A percentile compares a stretch with the other conserved stretches of the same genome.
phyloP scores from a whole-genome alignment of 2,888 invertebrate genomes.

The Hanleya hanleyi region DNA sequence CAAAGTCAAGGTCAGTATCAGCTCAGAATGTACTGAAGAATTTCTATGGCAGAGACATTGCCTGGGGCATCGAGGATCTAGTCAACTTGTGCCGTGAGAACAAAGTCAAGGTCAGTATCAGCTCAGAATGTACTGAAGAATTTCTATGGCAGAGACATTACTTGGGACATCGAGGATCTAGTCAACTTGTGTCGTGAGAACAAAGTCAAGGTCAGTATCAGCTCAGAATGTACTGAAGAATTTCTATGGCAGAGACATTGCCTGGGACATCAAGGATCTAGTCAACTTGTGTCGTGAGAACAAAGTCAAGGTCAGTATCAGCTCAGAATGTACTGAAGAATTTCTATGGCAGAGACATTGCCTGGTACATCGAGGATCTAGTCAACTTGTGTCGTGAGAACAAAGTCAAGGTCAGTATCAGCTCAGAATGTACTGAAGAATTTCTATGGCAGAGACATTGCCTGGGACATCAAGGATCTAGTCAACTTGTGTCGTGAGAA shows the following conservation, averaged over 20 bases:
- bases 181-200: conserved; percentile 75
- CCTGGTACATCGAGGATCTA: conserved; percentile 84
- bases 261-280: conserved; percentile 84
- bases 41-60: conserved; percentile 69
- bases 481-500: conserved; percentile 75
- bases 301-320: conserved; percentile 38
- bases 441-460: conserved; percentile 69
- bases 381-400: conserved; percentile 75
- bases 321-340: conserved; percentile 53
- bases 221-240: conserved; percentile 53
- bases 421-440: conserved; percentile 53
- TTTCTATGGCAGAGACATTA: conserved; percentile 69
- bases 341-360: conserved; percentile 69
- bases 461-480: conserved; percentile 84
- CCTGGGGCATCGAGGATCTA: conserved; percentile 84
- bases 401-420: conserved; percentile 38
- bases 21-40: conserved; percentile 53
- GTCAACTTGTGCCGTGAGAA: conserved; percentile 75
- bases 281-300: conserved; percentile 75
- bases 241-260: conserved; percentile 69
- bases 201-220: conserved; percentile 38
- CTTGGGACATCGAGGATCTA: conserved; percentile 84
- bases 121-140: conserved; percentile 53
- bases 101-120: conserved; percentile 38
- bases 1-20: conserved; percentile 38